Conservation (phyloP, 2,888 invertebrate species). For the Hemaris fuciformis region DNA sequence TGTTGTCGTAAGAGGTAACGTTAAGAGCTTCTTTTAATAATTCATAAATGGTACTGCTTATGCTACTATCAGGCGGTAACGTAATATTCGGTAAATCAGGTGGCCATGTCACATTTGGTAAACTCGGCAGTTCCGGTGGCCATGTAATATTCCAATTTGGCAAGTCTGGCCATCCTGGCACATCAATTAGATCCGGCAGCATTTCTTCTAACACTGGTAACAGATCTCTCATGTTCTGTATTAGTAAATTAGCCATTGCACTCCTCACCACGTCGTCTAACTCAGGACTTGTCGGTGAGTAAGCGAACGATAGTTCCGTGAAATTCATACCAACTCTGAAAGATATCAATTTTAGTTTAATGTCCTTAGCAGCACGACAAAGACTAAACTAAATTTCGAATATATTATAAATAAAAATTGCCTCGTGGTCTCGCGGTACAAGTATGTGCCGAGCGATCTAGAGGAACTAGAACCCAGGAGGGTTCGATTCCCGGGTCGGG, state of each 20-base stretch:
- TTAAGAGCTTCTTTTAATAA: conserved; percentile 44
- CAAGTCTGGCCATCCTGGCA: conserved; percentile 7
- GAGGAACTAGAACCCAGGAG: too few species aligned
- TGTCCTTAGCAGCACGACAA: too few species aligned
- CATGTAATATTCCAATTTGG: background rate
- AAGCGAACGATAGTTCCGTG: conserved; percentile 60
- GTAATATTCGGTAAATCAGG: background rate
- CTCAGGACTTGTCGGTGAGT: conserved; percentile 67
- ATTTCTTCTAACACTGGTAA: conserved; percentile 50
- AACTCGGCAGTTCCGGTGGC: background rate
- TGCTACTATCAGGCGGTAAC: conserved; percentile 32
- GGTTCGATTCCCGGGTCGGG: too few species aligned
- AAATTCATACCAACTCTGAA: conserved; percentile 58
- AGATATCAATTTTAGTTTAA: conserved; percentile 18
- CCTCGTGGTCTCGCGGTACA: too few species aligned
- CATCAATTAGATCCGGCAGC: conserved; percentile 31
- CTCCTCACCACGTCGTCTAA: conserved; percentile 60
- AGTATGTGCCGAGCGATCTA: too few species aligned
- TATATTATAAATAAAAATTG: too few species aligned
- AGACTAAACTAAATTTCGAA: too few species aligned
- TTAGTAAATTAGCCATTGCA: conserved; percentile 49
- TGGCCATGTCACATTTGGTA: background rate
- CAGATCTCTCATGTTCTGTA: conserved; percentile 42
- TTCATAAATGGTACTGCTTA: conserved; percentile 44
- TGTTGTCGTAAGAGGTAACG: conserved; percentile 50